These are phyloP conservation scores for Hemicordylus capensis DNA, from an alignment of 2,113 vertebrate genomes.

Conservation along the genomic window DNA sequence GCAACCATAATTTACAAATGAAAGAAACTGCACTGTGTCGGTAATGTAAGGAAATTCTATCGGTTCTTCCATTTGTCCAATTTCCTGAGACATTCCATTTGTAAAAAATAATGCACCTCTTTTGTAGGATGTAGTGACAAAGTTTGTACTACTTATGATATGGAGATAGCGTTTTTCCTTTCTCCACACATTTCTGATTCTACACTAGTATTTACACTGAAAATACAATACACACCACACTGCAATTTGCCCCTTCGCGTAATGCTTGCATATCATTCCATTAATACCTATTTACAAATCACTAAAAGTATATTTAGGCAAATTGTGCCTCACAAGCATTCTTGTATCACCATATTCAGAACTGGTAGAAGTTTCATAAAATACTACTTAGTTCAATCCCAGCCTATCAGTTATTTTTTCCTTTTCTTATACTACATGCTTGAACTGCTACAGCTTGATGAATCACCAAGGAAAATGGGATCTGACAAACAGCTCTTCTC, in stretches of 20 bases:
- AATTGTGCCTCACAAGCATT: constrained; percentile 34
- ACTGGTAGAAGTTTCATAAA: constrained; percentile 58
- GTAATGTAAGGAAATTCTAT: neutral
- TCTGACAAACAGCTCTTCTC: constrained; percentile 72
- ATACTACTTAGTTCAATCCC: constrained; percentile 32
- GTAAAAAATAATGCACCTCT: neutral
- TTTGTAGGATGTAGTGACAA: neutral
- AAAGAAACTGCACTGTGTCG: neutral
- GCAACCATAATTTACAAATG: neutral
- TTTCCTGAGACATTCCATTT: neutral
- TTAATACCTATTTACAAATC: constrained; percentile 6
- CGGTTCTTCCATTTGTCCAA: neutral
- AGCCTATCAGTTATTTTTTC: constrained; percentile 70
- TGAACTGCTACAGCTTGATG: constrained; percentile 67
- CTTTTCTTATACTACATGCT: constrained; percentile 63
- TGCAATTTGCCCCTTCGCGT: too few relatives aligned
- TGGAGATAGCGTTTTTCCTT: too few relatives aligned
- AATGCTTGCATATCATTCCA: neutral
- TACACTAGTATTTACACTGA: neutral
- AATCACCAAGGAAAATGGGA: constrained; percentile 72
- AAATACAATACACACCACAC: neutral
- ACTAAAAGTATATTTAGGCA: constrained; percentile 22
- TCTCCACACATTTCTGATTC: neutral
- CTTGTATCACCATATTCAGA: constrained; percentile 16
- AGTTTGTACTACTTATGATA: neutral